Base-by-base conservation (phyloP, 30 jellyfish, hydroid and myxozoan genomes). In the Mastigias papua region DNA sequence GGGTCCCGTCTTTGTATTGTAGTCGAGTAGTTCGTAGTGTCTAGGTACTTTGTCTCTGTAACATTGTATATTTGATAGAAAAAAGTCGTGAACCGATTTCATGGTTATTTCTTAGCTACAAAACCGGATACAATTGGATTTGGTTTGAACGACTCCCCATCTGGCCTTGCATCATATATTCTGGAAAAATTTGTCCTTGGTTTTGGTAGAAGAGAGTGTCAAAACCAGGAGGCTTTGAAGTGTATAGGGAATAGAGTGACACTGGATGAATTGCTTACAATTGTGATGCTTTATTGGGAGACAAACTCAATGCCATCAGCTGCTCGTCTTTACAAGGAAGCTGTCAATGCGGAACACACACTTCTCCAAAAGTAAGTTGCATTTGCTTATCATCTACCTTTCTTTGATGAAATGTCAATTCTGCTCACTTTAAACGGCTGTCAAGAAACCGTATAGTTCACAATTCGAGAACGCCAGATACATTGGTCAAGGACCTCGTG, bases 101-200 rank as follows among this genome's bases (percentile, higher is more conserved):
- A n/a, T n/a, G n/a, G n/a, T n/a, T 37, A 3, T 37, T 37, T 37
- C 54, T 48, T 35, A 85, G 95, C 90, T 19, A 86, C 95, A 8
- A 86, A 65, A 22, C 95, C 95, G 35, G 95, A 86, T 65, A 86
- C 95, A 0, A 62, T 86, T 76, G 95, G 85, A 34, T 75, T 86
- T 67, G 89, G 73, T 5, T 51, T 86, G 76, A 86, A 69, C 46
- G 87, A 86, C 48, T 75, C 95, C 16, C 95, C 95, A 1, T 86
- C 90, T 51, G 95, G 95, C 37, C 78, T 86, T 10, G 95, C 95
- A 3, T 48, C 95, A 1, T 86, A 86, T 33, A 25, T 86, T 13
- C 86, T 86, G 26, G 95, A 86, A 78, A 86, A 86, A 31, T 86
- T 86, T 27, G 86, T 77, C 26, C 29, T 68, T 7, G 85, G 79